These are phyloP conservation scores for Hemicordylus capensis DNA, from an alignment of 2,113 vertebrate genomes.

Conservation along the genomic window DNA sequence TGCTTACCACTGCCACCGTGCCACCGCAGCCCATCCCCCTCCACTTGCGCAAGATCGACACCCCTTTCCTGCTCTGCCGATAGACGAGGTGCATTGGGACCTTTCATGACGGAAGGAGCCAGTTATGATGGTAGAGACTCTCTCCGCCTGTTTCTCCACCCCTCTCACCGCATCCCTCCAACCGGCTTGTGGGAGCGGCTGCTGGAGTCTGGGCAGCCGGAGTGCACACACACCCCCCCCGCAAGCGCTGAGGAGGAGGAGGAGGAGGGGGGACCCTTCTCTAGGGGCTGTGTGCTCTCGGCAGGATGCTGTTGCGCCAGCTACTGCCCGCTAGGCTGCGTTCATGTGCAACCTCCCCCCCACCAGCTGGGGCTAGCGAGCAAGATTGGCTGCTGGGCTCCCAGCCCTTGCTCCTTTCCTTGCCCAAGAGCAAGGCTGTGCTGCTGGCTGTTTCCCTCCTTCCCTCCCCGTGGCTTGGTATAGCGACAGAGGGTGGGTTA, in stretches of 20 bases:
- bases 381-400: neutral
- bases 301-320: constrained; percentile 13
- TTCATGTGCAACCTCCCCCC: neutral
- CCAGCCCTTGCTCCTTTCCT: neutral
- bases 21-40: too few relatives aligned
- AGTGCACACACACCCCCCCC: neutral
- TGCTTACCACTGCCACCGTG: too few relatives aligned
- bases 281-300: constrained; percentile 12
- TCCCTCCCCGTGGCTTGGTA: neutral
- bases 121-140: neutral
- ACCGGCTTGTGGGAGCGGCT: neutral
- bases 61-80: neutral
- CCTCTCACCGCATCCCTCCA: neutral
- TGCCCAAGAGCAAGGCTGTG: too few relatives aligned
- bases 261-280: too few relatives aligned
- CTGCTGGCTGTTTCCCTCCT: too few relatives aligned
- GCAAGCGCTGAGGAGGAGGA: neutral
- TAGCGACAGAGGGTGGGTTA: neutral
- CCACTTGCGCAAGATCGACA: too few relatives aligned
- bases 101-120: neutral
- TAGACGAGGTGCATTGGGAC: constrained; percentile 5
- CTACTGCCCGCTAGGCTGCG: neutral
- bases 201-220: neutral
- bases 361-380: neutral
- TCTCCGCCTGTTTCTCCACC: constrained; percentile 17